Conservation (phyloP, 2,888 invertebrate species). For the Colostygia pectinataria region DNA sequence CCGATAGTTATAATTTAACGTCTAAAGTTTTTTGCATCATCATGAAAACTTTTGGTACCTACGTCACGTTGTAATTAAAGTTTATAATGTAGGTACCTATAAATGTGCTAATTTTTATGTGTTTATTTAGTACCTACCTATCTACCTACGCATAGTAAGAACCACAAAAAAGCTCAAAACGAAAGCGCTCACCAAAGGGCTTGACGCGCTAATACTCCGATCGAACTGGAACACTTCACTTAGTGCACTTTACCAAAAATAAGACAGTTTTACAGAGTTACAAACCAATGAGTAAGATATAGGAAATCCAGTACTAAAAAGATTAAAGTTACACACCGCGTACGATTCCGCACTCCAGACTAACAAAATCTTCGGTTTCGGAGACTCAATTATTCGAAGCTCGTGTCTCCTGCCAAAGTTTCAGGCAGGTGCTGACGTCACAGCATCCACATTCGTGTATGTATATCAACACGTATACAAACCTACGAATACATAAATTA, state of each 20-base stretch:
- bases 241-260: slow-evolving; percentile 20
- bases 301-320: slow-evolving; percentile 7
- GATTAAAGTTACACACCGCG: slow-evolving; percentile 44
- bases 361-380: slow-evolving; percentile 70
- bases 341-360: slow-evolving; percentile 71
- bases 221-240: slow-evolving; percentile 15
- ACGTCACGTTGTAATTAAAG: no score
- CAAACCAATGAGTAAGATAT: background rate
- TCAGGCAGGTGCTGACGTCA: slow-evolving; percentile 78
- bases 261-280: slow-evolving; percentile 11
- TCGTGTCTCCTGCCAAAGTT: slow-evolving; percentile 79
- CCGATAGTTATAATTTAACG: background rate
- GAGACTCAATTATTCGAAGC: slow-evolving; percentile 74
- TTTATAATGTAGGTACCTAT: no score
- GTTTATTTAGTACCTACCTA: no score
- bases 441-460: slow-evolving; percentile 53
- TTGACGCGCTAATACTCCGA: slow-evolving; percentile 6
- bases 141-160: no score
- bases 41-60: no score
- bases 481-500: slow-evolving; percentile 58
- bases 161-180: slow-evolving; percentile 8
- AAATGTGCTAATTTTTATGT: no score
- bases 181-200: slow-evolving; percentile 3
- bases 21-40: no score
- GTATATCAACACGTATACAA: slow-evolving; percentile 60